Evolutionary conservation across 2,888 invertebrate species (phyloP).

Genomic region (Scaptomyza tumidula): DNA sequence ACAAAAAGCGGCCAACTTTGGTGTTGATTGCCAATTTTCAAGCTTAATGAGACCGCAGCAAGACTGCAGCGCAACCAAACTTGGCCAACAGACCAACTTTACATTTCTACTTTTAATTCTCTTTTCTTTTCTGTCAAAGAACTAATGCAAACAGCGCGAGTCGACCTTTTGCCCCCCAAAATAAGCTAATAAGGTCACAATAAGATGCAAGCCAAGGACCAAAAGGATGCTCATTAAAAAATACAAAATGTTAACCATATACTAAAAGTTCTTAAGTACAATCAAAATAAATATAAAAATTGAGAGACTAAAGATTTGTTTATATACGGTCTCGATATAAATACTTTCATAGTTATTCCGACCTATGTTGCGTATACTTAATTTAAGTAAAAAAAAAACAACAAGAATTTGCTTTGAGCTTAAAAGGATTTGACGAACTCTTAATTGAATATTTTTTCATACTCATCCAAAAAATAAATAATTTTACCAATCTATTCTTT

Average conservation of each 20-base stretch:
- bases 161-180: neutral
- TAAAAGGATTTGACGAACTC: too few species aligned
- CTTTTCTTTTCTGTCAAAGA: neutral
- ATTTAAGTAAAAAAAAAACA: too few species aligned
- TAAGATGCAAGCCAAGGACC: neutral
- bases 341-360: too few species aligned
- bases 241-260: neutral
- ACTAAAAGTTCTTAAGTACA: too few species aligned
- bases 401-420: too few species aligned
- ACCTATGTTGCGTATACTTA: too few species aligned
- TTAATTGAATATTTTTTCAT: too few species aligned
- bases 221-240: neutral
- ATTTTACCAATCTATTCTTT: neutral
- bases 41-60: conserved; percentile 63
- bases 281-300: too few species aligned
- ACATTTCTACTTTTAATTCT: neutral
- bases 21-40: conserved; percentile 73
- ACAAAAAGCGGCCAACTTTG: conserved; percentile 63
- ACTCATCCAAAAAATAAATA: too few species aligned
- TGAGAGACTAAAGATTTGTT: too few species aligned
- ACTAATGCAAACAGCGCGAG: neutral
- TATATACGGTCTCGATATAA: too few species aligned
- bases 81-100: conserved; percentile 9
- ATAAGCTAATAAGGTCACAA: neutral
- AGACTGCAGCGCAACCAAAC: conserved; percentile 25